Evolutionary conservation across 2,797 vertebrate species (phyloP).

Genomic region (Triplophysa yarkandensis): DNA sequence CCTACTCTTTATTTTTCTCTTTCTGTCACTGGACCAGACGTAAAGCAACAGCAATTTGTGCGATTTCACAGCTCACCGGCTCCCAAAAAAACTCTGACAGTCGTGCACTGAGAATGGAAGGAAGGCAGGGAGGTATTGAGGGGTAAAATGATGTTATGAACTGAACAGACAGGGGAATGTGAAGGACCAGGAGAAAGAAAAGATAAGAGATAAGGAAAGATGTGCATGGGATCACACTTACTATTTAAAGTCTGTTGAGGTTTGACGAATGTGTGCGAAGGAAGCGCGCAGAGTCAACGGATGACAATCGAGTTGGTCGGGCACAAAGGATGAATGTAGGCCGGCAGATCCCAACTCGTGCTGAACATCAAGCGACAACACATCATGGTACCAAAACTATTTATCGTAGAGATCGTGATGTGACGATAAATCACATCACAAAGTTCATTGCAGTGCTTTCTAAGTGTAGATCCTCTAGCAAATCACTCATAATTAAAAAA

Average conservation of each 20-base stretch:
- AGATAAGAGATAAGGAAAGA: constrained; percentile 28
- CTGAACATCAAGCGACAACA: neutral
- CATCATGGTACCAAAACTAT: neutral
- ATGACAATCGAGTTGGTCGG: neutral
- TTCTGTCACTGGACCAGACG: constrained; percentile 73
- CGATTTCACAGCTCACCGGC: constrained; percentile 81
- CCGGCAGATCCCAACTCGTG: neutral
- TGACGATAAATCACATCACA: neutral
- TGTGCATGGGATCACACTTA: neutral
- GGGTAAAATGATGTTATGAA: constrained; percentile 52
- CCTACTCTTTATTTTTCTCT: constrained; percentile 62
- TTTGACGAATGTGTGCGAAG: neutral
- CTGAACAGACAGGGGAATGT: constrained; percentile 33
- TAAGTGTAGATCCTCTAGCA: neutral
- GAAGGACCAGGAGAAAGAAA: constrained; percentile 37
- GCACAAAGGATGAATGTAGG: neutral
- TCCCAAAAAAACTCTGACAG: constrained; percentile 80
- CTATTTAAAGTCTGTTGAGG: neutral
- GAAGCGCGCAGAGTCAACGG: neutral
- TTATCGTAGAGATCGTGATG: neutral
- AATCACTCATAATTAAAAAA: too few relatives aligned
- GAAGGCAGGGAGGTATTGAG: constrained; percentile 50
- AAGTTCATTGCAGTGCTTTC: neutral
- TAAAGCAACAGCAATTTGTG: constrained; percentile 83
- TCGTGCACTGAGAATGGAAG: constrained; percentile 62